Conservation (phyloP, 1,140 invertebrate species). For the Streblospio benedicti region DNA sequence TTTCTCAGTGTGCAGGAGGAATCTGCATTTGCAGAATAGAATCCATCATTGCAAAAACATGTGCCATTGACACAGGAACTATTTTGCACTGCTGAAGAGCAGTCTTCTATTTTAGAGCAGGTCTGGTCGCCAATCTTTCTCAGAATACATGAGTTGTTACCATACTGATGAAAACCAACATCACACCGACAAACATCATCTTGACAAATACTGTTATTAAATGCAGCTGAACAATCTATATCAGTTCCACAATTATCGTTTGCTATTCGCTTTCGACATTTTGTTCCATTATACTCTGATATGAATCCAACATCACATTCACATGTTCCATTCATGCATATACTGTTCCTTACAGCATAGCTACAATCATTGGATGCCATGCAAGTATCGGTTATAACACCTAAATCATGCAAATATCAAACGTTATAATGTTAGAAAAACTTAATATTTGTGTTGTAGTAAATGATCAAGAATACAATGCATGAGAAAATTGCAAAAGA, state of each 20-base stretch:
- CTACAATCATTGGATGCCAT: no score
- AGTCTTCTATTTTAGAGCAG: not conserved
- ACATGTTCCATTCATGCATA: slow-evolving; percentile 17
- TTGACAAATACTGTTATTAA: slow-evolving; percentile 21
- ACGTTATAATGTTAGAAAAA: no score
- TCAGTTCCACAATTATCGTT: slow-evolving; percentile 21
- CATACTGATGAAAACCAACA: slow-evolving; percentile 4
- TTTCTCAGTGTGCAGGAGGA: not conserved
- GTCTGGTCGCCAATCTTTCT: slow-evolving; percentile 7
- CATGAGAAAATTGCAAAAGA: no score
- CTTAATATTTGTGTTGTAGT: no score
- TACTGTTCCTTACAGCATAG: slow-evolving; percentile 13
- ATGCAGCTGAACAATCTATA: slow-evolving; percentile 20
- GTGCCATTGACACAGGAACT: not conserved
- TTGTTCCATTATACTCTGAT: no score
- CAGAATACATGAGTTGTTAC: slow-evolving; percentile 9
- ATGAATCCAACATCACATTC: slow-evolving; percentile 18
- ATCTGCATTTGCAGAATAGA: not conserved
- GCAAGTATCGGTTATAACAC: no score
- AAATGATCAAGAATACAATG: no score
- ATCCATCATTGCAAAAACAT: not conserved
- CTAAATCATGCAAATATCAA: not conserved
- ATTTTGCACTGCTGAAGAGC: not conserved
- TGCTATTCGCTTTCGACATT: slow-evolving; percentile 15
- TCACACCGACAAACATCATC: slow-evolving; percentile 10